phyloP scores from a whole-genome alignment of 2,797 vertebrate species.

The Sebastes vulpes region DNA sequence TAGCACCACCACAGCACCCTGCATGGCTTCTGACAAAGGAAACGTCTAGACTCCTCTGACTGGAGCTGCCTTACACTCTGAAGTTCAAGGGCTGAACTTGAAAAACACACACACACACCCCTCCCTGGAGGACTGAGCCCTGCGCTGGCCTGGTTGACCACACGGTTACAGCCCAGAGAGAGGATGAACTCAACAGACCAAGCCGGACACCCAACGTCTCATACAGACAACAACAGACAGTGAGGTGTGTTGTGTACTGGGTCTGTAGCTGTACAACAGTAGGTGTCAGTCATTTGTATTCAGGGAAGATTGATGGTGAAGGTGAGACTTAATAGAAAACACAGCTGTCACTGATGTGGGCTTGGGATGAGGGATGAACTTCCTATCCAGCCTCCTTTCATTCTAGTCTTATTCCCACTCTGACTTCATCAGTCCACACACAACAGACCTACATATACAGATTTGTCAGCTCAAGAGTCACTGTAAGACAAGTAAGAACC shows the following conservation, averaged over 20 bases:
- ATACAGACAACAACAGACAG: constrained; percentile 12
- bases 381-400: background rate
- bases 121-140: constrained; percentile 27
- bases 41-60: constrained; percentile 21
- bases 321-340: constrained; percentile 22
- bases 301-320: background rate
- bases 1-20: constrained; percentile 42
- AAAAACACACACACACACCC: constrained; percentile 29
- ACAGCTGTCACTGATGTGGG: constrained; percentile 15
- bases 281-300: background rate
- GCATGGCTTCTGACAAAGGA: constrained; percentile 71
- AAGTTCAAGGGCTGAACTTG: constrained; percentile 17
- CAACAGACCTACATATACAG: background rate
- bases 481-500: background rate
- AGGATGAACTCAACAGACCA: constrained; percentile 5
- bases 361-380: background rate
- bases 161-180: constrained; percentile 24
- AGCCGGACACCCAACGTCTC: background rate
- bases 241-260: background rate
- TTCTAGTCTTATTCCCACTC: background rate
- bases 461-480: background rate
- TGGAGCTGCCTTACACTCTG: constrained; percentile 24
- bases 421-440: background rate
- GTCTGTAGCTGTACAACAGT: background rate
- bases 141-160: constrained; percentile 14